phyloP scores from a whole-genome alignment of 2,888 invertebrate genomes.

The Cetonia aurata region DNA sequence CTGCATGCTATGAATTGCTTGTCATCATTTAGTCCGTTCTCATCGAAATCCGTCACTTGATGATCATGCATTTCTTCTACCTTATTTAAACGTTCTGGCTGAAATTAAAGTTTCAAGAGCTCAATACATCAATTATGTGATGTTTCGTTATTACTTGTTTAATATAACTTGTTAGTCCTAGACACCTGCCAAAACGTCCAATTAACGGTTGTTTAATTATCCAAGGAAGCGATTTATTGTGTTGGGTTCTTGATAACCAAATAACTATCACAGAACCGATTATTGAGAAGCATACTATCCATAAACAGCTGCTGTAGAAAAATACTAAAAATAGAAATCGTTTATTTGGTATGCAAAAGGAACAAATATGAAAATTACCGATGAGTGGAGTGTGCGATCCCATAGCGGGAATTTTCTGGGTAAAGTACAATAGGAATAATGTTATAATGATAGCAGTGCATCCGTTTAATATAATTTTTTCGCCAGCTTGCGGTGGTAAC shows the following conservation, averaged over 20 bases:
- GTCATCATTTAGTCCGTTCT: constrained; percentile 62
- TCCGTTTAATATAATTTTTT: constrained; percentile 74
- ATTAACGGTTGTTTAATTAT: constrained; percentile 66
- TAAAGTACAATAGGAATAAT: constrained; percentile 75
- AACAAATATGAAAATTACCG: constrained; percentile 63
- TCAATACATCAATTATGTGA: background rate
- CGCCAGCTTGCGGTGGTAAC: constrained; percentile 76
- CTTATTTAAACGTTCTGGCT: constrained; percentile 57
- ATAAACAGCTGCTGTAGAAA: constrained; percentile 71
- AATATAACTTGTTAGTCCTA: constrained; percentile 65
- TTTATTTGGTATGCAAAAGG: no score
- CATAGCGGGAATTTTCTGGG: constrained; percentile 71
- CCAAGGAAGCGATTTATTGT: constrained; percentile 68
- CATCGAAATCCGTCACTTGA: constrained; percentile 64
- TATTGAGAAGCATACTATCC: constrained; percentile 69
- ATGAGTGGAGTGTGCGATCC: constrained; percentile 71
- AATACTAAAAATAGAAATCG: constrained; percentile 66
- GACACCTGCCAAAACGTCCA: constrained; percentile 64
- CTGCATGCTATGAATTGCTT: constrained; percentile 57
- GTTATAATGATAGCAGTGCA: constrained; percentile 72
- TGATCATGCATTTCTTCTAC: constrained; percentile 66
- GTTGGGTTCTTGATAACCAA: constrained; percentile 68
- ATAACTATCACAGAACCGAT: constrained; percentile 70
- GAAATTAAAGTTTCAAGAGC: constrained; percentile 50
- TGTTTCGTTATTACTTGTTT: constrained; percentile 52